A percentile compares a stretch with the other conserved stretches of the same genome.
Conservation (phyloP, 2,888 invertebrate genomes). For the Philonicus albiceps region DNA sequence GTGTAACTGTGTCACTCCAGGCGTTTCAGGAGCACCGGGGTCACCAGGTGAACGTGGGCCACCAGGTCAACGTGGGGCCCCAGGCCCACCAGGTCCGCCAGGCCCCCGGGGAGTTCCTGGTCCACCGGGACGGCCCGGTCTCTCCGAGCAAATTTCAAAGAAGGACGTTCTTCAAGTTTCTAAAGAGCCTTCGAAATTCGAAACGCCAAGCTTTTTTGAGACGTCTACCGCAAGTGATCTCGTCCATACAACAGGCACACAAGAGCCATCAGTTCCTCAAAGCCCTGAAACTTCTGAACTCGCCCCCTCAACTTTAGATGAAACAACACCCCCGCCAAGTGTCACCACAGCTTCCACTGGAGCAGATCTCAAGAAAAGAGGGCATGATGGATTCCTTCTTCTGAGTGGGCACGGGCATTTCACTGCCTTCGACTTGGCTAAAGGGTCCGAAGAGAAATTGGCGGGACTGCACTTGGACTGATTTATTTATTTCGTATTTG, state of each 20-base stretch:
- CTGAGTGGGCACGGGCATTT: background rate
- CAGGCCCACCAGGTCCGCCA: conserved; percentile 75
- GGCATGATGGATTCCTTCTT: background rate
- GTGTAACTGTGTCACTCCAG: conserved; percentile 8
- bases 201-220: background rate
- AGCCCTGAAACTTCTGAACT: background rate
- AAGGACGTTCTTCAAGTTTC: background rate
- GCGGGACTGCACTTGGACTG: background rate
- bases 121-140: conserved; percentile 66
- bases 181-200: background rate
- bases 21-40: conserved; percentile 50
- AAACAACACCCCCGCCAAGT: background rate
- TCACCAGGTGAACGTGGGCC: conserved; percentile 71
- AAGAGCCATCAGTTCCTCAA: background rate
- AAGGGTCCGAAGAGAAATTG: background rate
- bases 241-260: background rate
- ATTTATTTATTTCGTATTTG: background rate
- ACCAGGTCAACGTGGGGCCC: conserved; percentile 65
- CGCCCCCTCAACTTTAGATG: background rate
- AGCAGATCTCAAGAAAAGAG: background rate
- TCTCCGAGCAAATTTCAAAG: background rate
- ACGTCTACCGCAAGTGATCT: background rate
- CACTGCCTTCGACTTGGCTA: background rate
- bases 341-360: background rate
- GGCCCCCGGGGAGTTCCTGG: conserved; percentile 75